phyloP scores from a whole-genome alignment of 2,797 vertebrate species.

The Leuciscus waleckii region DNA sequence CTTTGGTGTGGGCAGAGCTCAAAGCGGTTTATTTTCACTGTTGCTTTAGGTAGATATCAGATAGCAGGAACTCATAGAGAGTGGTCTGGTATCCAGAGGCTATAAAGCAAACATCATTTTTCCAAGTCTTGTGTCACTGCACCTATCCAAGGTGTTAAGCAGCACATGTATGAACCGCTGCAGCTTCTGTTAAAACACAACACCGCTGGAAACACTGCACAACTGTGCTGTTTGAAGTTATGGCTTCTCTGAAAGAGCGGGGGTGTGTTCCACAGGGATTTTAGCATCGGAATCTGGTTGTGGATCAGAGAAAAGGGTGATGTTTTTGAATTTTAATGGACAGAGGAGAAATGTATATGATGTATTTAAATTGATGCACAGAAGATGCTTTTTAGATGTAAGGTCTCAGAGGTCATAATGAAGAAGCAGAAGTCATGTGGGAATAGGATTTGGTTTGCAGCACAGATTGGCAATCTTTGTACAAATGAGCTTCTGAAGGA shows the following conservation, averaged over 20 bases:
- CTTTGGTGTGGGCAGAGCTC: conserved; percentile 60
- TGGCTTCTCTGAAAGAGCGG: neutral
- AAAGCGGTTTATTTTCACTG: conserved; percentile 63
- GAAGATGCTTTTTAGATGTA: neutral
- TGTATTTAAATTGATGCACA: neutral
- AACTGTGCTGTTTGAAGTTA: conserved; percentile 21
- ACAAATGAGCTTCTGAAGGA: neutral
- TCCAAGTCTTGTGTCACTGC: conserved; percentile 15
- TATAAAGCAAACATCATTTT: conserved; percentile 33
- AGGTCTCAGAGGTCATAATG: conserved; percentile 21
- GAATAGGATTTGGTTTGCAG: neutral
- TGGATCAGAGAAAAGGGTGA: conserved; percentile 20
- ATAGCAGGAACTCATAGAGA: conserved; percentile 61
- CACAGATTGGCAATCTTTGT: neutral
- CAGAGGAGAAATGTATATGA: neutral
- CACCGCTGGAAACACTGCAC: neutral
- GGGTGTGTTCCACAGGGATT: conserved; percentile 12
- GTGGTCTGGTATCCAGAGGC: conserved; percentile 57
- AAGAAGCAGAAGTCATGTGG: neutral
- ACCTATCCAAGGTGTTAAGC: conserved; percentile 22
- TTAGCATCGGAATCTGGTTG: conserved; percentile 24
- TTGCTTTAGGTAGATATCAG: conserved; percentile 65
- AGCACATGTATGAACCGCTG: neutral
- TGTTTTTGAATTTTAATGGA: conserved; percentile 33
- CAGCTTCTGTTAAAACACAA: neutral